Percentiles rank a stretch among this genome's conserved stretches.
Evolutionary conservation across 2,797 vertebrate species (phyloP).

Genomic region (Gastrophryne carolinensis): DNA sequence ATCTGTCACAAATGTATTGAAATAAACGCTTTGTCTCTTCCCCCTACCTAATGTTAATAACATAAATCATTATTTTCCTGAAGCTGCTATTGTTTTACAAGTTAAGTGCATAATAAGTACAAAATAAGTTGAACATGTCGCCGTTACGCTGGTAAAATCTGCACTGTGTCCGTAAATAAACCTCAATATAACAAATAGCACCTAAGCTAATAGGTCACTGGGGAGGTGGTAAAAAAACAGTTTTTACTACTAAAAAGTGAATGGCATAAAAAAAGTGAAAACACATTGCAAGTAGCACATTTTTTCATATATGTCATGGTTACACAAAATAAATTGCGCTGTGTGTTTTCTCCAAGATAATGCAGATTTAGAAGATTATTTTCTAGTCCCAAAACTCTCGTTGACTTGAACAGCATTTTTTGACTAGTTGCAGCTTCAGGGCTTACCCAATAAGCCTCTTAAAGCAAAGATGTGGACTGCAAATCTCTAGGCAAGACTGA

Average conservation of each 20-base stretch:
- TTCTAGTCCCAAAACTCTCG: conserved; percentile 25
- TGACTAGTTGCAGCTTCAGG: conserved; percentile 32
- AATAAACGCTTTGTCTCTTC: too few relatives aligned
- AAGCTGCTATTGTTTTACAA: too few relatives aligned
- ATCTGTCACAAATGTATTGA: too few relatives aligned
- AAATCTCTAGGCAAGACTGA: conserved; percentile 14
- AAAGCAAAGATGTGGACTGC: conserved; percentile 16
- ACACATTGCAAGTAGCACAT: neutral
- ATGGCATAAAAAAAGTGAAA: neutral
- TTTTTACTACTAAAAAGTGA: neutral
- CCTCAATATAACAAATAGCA: too few relatives aligned
- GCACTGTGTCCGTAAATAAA: too few relatives aligned
- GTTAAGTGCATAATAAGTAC: too few relatives aligned
- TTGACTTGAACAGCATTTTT: conserved; percentile 21
- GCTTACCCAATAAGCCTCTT: conserved; percentile 27
- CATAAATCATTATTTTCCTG: too few relatives aligned
- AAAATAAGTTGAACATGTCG: too few relatives aligned
- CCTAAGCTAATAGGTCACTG: too few relatives aligned
- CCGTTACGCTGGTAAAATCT: too few relatives aligned
- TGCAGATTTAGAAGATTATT: conserved; percentile 32
- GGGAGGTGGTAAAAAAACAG: too few relatives aligned
- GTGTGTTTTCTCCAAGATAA: conserved; percentile 13
- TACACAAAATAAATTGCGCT: neutral
- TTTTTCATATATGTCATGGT: neutral
- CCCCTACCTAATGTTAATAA: too few relatives aligned